Conservation (phyloP, 2,113 vertebrate genomes). For the Tapirus terrestris region DNA sequence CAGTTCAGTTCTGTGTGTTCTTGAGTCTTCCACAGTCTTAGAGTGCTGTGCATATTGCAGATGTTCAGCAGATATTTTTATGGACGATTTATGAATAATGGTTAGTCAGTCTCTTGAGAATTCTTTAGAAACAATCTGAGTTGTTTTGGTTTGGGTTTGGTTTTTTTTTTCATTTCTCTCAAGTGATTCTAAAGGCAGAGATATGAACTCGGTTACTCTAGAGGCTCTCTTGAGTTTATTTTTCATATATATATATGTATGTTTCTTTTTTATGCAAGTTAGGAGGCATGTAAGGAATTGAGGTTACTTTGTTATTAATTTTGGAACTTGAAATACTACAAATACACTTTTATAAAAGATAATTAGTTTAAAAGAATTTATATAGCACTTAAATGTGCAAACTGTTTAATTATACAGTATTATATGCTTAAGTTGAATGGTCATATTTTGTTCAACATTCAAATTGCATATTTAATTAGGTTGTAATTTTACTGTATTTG, state of each 20-base stretch:
- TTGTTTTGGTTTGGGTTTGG: background rate
- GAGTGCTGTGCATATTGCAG: background rate
- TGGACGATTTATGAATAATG: conserved; percentile 20
- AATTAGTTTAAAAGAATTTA: conserved; percentile 15
- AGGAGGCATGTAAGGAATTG: conserved; percentile 6
- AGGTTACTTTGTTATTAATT: conserved; percentile 27
- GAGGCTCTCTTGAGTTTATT: background rate
- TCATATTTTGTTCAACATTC: conserved; percentile 1
- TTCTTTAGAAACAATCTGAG: conserved; percentile 15
- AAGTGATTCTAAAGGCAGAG: conserved; percentile 44
- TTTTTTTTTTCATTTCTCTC: background rate
- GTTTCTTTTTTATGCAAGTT: background rate
- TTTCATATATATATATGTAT: background rate
- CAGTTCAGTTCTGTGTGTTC: background rate
- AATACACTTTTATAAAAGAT: background rate
- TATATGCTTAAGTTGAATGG: conserved; percentile 9
- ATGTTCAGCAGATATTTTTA: conserved; percentile 18
- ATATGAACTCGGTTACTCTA: background rate
- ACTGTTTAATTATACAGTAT: conserved; percentile 17
- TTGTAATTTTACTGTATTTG: background rate
- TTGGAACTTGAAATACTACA: conserved; percentile 34
- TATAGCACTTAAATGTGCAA: background rate
- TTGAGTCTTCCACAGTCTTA: background rate
- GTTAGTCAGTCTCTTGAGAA: background rate
- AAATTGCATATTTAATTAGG: conserved; percentile 18